Evolutionary conservation across 53 echinoderm and acorn worm species (phyloP), one percentile per base, ranked within the genome.

Genomic region (Hippasteria phrygiana): DNA sequence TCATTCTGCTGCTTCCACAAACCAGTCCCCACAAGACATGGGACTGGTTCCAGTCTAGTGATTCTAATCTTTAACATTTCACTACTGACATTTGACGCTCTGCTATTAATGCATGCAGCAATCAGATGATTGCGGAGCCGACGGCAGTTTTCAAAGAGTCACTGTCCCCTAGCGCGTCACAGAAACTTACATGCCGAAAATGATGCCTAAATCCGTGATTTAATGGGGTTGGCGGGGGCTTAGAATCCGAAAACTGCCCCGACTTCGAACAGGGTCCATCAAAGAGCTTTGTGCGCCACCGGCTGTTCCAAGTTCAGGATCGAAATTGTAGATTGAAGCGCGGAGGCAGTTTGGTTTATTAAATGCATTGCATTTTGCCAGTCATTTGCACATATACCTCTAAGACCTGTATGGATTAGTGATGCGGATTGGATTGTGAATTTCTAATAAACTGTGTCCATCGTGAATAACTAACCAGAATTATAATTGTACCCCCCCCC

Each of bases 191-290:
- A 31, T 31, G 34, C 26, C 4, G 64, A 64, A 55, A 54, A 27
- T 55, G 4, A 3, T 55, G 33, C 35, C 54, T 8, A 22, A 79
- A 79, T 79, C 62, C 24, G 28, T 62, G 59, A 3, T 53, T n/a
- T 53, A 76, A 76, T 79, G 79, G 38, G 62, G 31, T 62, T 79
- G 32, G 79, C 56, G 8, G 4, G 79, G 38, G 13, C 37, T 32
- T 32, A 22, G 50, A 34, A 39, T 47, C 37, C 62, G 39, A 55
- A 24, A 36, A 24, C 62, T 26, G 35, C n/a, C 27, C 14, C 34
- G 36, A 2, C 69, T 67, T 67, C 69, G 69, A 67, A 34, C 34
- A 12, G 14, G 56, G 79, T 79, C 79, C 79, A 79, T 79, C 79
- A 39, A 28, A 56, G 79, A 22, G 59, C 56, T 79, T 41, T 59